Percentiles rank a stretch among this genome's conserved stretches.
These are phyloP conservation scores for Dicyrtomina minuta DNA, from an alignment of 2,888 invertebrate genomes.

Conservation along the genomic window DNA sequence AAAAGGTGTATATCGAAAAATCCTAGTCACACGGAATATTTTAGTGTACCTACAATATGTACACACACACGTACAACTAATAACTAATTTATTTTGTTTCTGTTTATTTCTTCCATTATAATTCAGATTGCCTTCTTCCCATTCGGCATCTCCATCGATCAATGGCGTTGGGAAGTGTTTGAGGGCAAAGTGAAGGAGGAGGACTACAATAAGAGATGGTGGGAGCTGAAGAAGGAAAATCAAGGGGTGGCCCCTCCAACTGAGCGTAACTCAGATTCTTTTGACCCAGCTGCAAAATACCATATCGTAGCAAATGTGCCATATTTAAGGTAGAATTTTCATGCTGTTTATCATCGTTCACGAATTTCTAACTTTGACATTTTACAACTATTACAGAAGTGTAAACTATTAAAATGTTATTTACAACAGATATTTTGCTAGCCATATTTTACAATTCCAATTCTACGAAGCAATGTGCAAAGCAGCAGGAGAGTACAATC, in stretches of 20 bases:
- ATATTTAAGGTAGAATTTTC: constrained; percentile 36
- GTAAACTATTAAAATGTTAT: too few relatives aligned
- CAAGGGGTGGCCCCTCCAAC: constrained; percentile 53
- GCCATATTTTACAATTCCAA: constrained; percentile 59
- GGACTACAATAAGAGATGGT: constrained; percentile 55
- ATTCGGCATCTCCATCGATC: constrained; percentile 56
- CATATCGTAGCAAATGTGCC: constrained; percentile 56
- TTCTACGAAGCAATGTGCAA: constrained; percentile 59
- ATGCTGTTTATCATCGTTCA: not conserved
- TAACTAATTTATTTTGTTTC: not conserved
- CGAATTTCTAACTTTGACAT: too few relatives aligned
- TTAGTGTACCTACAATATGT: too few relatives aligned
- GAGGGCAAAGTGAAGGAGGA: constrained; percentile 51
- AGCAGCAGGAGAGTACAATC: constrained; percentile 57
- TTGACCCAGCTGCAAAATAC: constrained; percentile 58
- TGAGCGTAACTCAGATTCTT: constrained; percentile 47
- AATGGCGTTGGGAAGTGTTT: constrained; percentile 56
- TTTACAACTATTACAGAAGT: too few relatives aligned
- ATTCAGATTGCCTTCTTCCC: constrained; percentile 55
- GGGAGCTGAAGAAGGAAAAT: constrained; percentile 53
- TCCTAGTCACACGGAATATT: too few relatives aligned
- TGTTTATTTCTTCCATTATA: constrained; percentile 1
- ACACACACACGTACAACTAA: too few relatives aligned
- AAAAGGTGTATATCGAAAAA: constrained; percentile 55
- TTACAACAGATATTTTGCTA: constrained; percentile 43